Evolutionary conservation across 2,113 vertebrate genomes (phyloP), one percentile per base, ranked within the genome.

Genomic region (Galbula dea): DNA sequence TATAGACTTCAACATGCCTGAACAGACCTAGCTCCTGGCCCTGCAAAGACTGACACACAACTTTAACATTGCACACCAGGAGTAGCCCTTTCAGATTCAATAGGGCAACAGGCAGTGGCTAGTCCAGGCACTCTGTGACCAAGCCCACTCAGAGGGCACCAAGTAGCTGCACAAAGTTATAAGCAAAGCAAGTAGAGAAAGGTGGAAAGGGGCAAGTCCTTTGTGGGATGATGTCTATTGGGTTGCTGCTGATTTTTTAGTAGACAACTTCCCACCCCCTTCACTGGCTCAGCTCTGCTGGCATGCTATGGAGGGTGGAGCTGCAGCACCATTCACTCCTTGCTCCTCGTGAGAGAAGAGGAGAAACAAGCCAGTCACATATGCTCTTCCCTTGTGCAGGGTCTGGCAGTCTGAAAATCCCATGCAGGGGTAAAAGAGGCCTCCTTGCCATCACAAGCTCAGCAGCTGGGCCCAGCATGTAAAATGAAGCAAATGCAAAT

Each of bases 391-490:
- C 84, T 45, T 49, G 74, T 55, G 71, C 87, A 59, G 89, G n/a
- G 16, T 94, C 85, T 94, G 94, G 94, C 94, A 94, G 82, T 16
- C 75, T 80, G 79, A 72, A 94, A 80, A 91, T 76, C 84, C 81
- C 91, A 89, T 78, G 75, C 87, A 92, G 91, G 71, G 94, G 74
- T 85, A 81, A 77, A 63, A 86, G 45, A 93, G 86, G 88, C 91
- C 93, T 96, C 72, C 39, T 88, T 94, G 93, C 93, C 94, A 95
- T 94, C 79, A 39, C 58, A 79, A 63, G 67, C 89, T 91, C 94
- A 93, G 83, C 94, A 94, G 95, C 87, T 94, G 93, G 65, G 87
- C 75, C 89, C 85, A 92, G 89, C 78, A 71, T 92, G 78, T 78
- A 89, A 92, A 83, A 91, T 73, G 82, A 92, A 94, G 94, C 63